Evolutionary conservation across 64 coral and sea anemone genomes (phyloP), one percentile per base, ranked within the genome.

Genomic region (Cladopsammia gracilis): DNA sequence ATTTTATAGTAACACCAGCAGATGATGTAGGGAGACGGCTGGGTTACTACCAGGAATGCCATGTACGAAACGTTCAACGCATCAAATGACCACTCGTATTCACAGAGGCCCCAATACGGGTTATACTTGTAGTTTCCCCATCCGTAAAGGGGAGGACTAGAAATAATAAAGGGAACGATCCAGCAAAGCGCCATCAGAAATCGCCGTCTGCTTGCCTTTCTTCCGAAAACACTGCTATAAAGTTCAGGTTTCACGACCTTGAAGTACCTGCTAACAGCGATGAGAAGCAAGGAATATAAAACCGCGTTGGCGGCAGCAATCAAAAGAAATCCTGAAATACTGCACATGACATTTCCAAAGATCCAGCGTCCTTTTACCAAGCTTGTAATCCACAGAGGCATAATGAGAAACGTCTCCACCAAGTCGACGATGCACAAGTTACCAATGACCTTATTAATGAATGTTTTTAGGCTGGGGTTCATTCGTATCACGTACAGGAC

Each of bases 1-100:
- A 93, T 88, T 65, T 88, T 93, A 58, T 69, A 88, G 10, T 93
- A 93, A 56, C 92, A 88, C 59, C 52, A 78, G 65, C 86, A 93
- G 8, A 93, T 93, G 4, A 80, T 62, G 24, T 80, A 66, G 6
- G 92, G 76, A 7, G 75, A 76, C 3, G 65, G 34, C 4, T 88
- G 75, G 20, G 67, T 73, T 48, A 15, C 50, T 1, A 82, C 61
- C 3, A 94, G 44, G 19, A 94, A 75, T 19, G 48, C 56, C 75
- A 89, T 64, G 51, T 86, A 94, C 4, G 86, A 81, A 22, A 89
- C 58, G 15, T 83, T 58, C 20, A 62, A 24, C 45, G 50, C 11
- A 11, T 89, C 92, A 68, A 84, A 51, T 3, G 80, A 66, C 86
- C 92, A 94, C 1, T 81, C 50, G 52, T 81, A 71, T 15, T 64